Conservation (phyloP, 2,888 invertebrate genomes). For the Conistra vaccinii region DNA sequence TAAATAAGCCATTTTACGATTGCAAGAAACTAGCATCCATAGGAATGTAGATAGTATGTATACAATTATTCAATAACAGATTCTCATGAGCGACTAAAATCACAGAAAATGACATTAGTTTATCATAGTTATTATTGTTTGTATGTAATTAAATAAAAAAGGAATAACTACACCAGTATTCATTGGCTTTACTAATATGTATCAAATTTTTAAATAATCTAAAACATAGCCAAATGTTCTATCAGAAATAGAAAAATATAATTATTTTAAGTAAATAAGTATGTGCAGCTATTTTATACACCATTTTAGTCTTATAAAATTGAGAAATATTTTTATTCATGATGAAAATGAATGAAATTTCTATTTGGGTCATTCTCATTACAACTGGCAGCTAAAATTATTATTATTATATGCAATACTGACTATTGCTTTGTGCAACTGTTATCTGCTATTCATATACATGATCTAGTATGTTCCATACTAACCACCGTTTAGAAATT, state of each 20-base stretch:
- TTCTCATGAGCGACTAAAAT: constrained; percentile 16
- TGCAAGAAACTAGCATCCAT: constrained; percentile 33
- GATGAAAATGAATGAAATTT: background rate
- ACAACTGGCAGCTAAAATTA: background rate
- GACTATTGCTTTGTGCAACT: constrained; percentile 15
- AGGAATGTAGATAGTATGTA: constrained; percentile 53
- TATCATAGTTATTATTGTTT: constrained; percentile 6
- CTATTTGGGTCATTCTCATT: background rate
- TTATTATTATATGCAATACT: background rate
- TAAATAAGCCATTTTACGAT: constrained; percentile 37
- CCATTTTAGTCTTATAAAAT: background rate
- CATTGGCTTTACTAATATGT: constrained; percentile 27
- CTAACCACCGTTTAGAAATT: constrained; percentile 76
- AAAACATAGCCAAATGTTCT: background rate
- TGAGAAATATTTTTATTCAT: background rate
- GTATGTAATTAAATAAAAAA: background rate
- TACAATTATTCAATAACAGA: constrained; percentile 29
- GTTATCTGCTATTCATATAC: background rate
- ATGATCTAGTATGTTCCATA: constrained; percentile 43
- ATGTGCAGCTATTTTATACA: constrained; percentile 9
- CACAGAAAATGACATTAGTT: constrained; percentile 10
- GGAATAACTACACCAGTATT: constrained; percentile 27
- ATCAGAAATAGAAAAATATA: background rate
- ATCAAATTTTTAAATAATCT: background rate
- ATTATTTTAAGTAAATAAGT: background rate